phyloP scores from a whole-genome alignment of 2,888 invertebrate genomes.

The Drosophila anomalata region DNA sequence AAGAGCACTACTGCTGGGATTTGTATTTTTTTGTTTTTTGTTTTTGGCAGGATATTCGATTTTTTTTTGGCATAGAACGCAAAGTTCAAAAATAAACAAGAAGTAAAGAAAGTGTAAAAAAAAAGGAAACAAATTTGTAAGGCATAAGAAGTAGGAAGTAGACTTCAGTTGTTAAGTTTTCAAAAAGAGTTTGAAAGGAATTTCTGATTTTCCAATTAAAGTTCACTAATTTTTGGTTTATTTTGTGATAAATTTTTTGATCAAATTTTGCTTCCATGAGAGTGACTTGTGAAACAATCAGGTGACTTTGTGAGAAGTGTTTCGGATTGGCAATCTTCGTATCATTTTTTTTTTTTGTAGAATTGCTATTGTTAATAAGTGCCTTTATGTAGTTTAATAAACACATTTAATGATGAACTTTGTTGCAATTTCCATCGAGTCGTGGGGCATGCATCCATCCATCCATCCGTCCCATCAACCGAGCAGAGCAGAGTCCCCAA shows the following conservation, averaged over 20 bases:
- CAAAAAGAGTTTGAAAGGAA: too few species aligned
- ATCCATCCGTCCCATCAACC: too few species aligned
- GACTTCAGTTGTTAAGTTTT: conserved; percentile 6
- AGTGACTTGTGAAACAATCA: conserved; percentile 18
- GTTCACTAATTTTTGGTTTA: not conserved
- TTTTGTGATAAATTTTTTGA: not conserved
- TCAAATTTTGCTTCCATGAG: conserved; percentile 13
- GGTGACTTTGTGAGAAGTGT: conserved; percentile 11
- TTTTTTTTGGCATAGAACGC: conserved; percentile 33
- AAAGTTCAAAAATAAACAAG: conserved; percentile 26
- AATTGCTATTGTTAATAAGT: not conserved
- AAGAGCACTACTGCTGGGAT: conserved; percentile 41
- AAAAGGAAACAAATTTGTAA: conserved; percentile 40
- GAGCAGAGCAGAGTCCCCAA: not conserved
- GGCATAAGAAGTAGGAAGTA: conserved; percentile 61
- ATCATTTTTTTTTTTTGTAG: not conserved
- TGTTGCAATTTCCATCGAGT: not conserved
- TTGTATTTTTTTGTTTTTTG: not conserved
- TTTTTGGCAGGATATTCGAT: conserved; percentile 9
- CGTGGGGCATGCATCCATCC: not conserved
- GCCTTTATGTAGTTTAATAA: not conserved
- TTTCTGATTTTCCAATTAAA: conserved; percentile 23
- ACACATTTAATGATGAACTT: not conserved
- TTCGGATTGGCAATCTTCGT: not conserved
- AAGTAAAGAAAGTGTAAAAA: conserved; percentile 28